Percentiles rank a stretch among this genome's conserved stretches.
phyloP scores from a whole-genome alignment of 2,113 vertebrate genomes.

The Panthera uncia region DNA sequence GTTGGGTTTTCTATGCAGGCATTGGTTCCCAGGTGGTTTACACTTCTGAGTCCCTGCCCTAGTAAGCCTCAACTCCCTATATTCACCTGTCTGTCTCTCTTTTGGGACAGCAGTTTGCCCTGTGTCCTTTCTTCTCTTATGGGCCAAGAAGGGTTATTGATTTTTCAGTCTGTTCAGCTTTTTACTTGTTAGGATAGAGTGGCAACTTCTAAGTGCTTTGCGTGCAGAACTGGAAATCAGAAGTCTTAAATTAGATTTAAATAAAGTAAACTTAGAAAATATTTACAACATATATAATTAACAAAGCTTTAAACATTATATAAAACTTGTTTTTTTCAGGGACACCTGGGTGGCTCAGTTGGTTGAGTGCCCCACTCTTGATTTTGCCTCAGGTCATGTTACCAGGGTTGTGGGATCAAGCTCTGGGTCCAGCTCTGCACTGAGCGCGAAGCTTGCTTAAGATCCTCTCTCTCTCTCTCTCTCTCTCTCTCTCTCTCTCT shows the following conservation, averaged over 20 bases:
- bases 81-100: neutral
- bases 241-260: neutral
- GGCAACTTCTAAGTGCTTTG: neutral
- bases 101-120: neutral
- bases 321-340: neutral
- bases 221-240: neutral
- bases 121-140: too few relatives aligned
- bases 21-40: too few relatives aligned
- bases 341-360: neutral
- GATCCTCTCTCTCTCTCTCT: neutral
- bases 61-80: neutral
- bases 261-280: neutral
- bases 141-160: neutral
- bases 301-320: neutral
- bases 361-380: neutral
- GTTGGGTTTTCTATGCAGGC: neutral
- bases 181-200: neutral
- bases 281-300: neutral
- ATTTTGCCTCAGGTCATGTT: neutral
- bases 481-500: too few relatives aligned
- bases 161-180: neutral
- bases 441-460: neutral
- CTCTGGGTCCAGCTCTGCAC: neutral
- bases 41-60: neutral
- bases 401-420: neutral